Evolutionary conservation across 2,113 vertebrate genomes (phyloP).

Genomic region (Campylomormyrus tamandua): DNA sequence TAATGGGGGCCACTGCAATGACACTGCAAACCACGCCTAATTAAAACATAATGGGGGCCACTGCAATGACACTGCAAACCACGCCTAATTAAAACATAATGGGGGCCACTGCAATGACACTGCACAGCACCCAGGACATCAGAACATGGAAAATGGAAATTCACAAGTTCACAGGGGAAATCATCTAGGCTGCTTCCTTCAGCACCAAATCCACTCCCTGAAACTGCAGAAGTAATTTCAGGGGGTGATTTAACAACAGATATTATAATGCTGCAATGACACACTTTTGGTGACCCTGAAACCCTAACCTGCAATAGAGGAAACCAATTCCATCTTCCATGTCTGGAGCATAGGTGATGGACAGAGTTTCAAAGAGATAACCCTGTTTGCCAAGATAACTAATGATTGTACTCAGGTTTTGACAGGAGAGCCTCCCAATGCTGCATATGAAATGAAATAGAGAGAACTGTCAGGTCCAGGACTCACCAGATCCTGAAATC

Average conservation of each 20-base stretch:
- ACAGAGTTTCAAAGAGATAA: conserved; percentile 29
- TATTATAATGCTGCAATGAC: conserved; percentile 21
- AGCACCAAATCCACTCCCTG: background rate
- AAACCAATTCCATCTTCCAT: conserved; percentile 22
- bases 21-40: background rate
- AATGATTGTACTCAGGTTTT: background rate
- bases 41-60: background rate
- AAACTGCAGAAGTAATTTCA: background rate
- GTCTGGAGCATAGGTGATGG: conserved; percentile 21
- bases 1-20: background rate
- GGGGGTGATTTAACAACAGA: conserved; percentile 13
- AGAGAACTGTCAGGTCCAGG: background rate
- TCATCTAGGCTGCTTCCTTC: background rate
- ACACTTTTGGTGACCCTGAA: conserved; percentile 8
- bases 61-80: background rate
- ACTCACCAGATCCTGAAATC: background rate
- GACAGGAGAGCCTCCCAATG: conserved; percentile 14
- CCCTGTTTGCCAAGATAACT: conserved; percentile 16
- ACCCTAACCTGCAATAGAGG: conserved; percentile 9
- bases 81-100: background rate
- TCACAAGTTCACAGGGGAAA: background rate
- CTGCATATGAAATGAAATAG: conserved; percentile 12
- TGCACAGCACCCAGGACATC: background rate
- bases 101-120: background rate
- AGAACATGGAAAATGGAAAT: background rate